Evolutionary conservation across 1,140 invertebrate species (phyloP), one percentile per base, ranked within the genome.

Genomic region (Lordiphosa collinella): DNA sequence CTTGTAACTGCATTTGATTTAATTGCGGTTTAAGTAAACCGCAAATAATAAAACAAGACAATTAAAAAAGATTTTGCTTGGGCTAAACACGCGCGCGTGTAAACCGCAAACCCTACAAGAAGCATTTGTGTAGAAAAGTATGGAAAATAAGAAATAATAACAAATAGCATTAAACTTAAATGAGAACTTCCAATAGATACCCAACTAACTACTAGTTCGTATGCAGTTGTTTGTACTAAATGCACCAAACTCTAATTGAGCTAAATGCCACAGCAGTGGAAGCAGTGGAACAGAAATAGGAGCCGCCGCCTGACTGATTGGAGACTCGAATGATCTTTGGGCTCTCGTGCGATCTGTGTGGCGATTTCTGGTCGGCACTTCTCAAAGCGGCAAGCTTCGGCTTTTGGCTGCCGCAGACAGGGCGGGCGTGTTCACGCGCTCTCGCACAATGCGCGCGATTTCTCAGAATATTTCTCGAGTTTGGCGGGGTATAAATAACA

Each of bases 401-500:
- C 47, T 55, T 34, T 54, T 22, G 52, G 57, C 44, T 43, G 54
- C 38, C 38, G 53, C 44, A 34, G 71, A 59, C 71, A 67, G 71
- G 71, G 67, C 67, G 46, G 55, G 56, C 56, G 65, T 53, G 32
- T n/a, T 50, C 22, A 29, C 43, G 44, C 51, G 43, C 62, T 57
- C 51, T 35, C 25, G 43, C 18, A 34, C 54, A 64, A 59, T 46
- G 44, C 37, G 49, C 32, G 35, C 41, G 52, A 36, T 69, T 64
- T 72, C 40, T 62, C 58, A 87, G 85, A 86, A 86, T 85, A 84
- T 88, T 87, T 86, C 76, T 79, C 60, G 59, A 55, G 56, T 73
- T 82, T 71, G 60, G 55, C 65, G 52, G 22, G 40, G 85, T 88
- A 88, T 88, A 88, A 88, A 88, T 88, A 88, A 67, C 50, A 41